These are phyloP conservation scores for Lytechinus variegatus DNA, from an alignment of 35 echinoderm and acorn worm species.

Conservation along the genomic window DNA sequence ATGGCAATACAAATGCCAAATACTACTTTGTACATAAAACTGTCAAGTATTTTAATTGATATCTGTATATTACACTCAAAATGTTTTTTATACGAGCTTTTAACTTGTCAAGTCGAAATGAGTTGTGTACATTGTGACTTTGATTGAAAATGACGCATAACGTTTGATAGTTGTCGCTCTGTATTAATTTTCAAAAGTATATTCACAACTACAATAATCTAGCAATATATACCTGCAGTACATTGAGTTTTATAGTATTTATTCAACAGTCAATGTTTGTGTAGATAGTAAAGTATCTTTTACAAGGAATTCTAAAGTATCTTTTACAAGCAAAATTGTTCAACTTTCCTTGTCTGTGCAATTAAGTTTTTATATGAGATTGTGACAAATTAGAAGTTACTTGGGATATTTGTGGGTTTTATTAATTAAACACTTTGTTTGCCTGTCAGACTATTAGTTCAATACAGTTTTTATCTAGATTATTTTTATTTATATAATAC, in stretches of 20 bases:
- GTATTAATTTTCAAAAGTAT: neutral
- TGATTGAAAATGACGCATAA: neutral
- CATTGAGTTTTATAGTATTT: constrained; percentile 5
- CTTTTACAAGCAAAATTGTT: neutral
- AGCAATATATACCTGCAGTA: neutral
- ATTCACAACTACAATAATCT: neutral
- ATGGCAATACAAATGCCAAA: neutral
- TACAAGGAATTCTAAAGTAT: too few species aligned
- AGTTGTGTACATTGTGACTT: neutral
- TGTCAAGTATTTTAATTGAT: neutral
- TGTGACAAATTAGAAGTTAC: neutral
- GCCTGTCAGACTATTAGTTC: too few species aligned
- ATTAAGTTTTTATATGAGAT: neutral
- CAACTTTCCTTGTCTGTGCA: neutral
- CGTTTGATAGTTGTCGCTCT: neutral
- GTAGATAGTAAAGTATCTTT: neutral
- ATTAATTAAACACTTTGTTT: too few species aligned
- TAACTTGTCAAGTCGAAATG: neutral
- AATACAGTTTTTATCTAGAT: too few species aligned
- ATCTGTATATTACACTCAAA: neutral
- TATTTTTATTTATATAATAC: too few species aligned
- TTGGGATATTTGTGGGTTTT: neutral
- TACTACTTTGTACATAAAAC: neutral
- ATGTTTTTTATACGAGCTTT: neutral
- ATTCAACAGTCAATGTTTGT: neutral